Conservation (phyloP, 2,113 vertebrate species). For the Gavia stellata region DNA sequence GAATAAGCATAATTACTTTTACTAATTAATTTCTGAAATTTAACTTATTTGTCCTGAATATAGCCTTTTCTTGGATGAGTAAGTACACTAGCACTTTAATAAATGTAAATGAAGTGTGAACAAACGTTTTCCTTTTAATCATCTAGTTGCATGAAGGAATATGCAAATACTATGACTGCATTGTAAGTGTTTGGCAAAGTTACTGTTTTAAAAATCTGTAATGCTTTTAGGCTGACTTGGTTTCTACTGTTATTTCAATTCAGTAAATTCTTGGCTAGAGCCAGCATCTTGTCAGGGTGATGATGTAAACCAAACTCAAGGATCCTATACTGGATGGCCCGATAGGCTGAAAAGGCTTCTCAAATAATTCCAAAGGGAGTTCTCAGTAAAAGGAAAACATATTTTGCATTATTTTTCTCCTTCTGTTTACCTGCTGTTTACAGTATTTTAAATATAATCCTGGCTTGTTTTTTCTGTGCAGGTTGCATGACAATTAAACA, state of each 20-base stretch:
- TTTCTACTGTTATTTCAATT: constrained; percentile 7
- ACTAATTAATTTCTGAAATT: constrained; percentile 46
- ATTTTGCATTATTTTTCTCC: neutral
- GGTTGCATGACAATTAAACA: neutral
- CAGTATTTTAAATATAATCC: neutral
- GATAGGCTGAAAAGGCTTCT: neutral
- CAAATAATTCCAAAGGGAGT: neutral
- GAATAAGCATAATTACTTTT: constrained; percentile 40
- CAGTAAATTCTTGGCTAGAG: neutral
- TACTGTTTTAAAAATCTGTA: constrained; percentile 3
- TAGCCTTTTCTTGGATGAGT: neutral
- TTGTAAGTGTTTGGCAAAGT: neutral
- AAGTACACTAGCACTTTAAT: neutral
- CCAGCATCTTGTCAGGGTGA: neutral
- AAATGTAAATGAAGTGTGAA: constrained; percentile 49
- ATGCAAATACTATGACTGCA: constrained; percentile 11
- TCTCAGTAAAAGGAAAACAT: neutral
- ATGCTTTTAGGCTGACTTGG: neutral
- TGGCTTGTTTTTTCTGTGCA: neutral
- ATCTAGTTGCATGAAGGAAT: neutral
- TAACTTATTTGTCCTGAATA: constrained; percentile 29
- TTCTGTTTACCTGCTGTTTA: neutral
- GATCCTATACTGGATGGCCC: neutral
- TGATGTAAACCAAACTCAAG: neutral
- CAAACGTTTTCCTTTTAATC: constrained; percentile 56